Evolutionary conservation across 2,888 invertebrate species (phyloP), one percentile per base, ranked within the genome.

Genomic region (Acanthoscelides obtectus): DNA sequence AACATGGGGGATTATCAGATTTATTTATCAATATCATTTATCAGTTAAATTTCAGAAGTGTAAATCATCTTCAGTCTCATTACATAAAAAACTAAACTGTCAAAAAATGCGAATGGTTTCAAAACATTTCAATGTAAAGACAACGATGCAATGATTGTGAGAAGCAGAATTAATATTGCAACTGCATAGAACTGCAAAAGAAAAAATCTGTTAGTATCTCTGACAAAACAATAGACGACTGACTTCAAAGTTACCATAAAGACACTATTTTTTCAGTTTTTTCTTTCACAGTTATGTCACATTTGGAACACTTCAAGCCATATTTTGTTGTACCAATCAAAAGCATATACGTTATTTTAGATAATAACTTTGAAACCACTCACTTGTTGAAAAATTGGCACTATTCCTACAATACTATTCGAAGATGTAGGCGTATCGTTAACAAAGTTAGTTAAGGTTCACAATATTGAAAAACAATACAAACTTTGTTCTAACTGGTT

Each of bases 171-270:
- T 74, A 75, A 71, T 70, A 78, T 75, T 74, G 75, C 77, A 75
- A 81, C 75, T 76, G 78, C 75, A 78, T 76, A 76, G 64, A 79
- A 79, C 81, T 81, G 80, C 22, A 81, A 81, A 76, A 75, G 72
- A 72, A 76, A 77, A 76, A 72, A 72, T 66, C 20, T 66, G 66
- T 21, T 66, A 66, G 66, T 66, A 66, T 66, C 22, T 20, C 12
- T 66, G 22, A 69, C 27, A 66, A 20, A 45, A 65, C 64, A 68
- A 71, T 75, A 69, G 72, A 22, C 5, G 63, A 69, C 69, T 72
- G 69, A 72, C 67, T 67, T 64, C 20, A 19, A 69, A 66, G 22
- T 66, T 66, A 66, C 22, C 8, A 66, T 66, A 20, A 66, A 66
- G 20, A 22, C 20, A 22, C 20, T 66, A 2, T 66, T 12, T 66